Evolutionary conservation across 2,113 vertebrate species (phyloP).

Genomic region (Diadophis punctatus): DNA sequence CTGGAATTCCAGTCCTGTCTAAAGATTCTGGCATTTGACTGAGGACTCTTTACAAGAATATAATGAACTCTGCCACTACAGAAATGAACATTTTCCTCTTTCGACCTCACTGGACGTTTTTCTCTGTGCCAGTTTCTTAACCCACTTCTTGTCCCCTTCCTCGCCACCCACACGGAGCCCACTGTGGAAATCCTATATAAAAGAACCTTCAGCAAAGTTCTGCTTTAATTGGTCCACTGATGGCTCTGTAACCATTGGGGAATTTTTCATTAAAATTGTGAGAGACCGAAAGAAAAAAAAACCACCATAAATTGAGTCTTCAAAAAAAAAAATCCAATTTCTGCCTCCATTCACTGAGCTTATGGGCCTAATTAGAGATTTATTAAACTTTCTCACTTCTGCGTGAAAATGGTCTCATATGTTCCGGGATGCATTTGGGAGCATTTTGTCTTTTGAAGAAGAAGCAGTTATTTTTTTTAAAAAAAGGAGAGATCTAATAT

Average conservation of each 20-base stretch:
- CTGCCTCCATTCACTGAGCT: slow-evolving; percentile 55
- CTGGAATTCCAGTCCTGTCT: not conserved
- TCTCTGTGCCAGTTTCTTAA: not conserved
- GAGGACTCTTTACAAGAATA: not conserved
- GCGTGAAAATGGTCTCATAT: slow-evolving; percentile 57
- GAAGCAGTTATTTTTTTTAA: slow-evolving; percentile 55
- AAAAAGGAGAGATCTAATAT: not conserved
- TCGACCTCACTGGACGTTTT: not conserved
- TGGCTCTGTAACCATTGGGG: slow-evolving; percentile 56
- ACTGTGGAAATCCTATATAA: not conserved
- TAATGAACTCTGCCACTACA: rapidly evolving
- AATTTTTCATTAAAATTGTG: slow-evolving; percentile 62
- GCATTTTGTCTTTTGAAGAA: slow-evolving; percentile 59
- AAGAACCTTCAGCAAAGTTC: not conserved
- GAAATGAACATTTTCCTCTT: not conserved
- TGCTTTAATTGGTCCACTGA: slow-evolving; percentile 63
- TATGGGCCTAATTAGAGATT: slow-evolving; percentile 67
- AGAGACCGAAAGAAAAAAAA: slow-evolving; percentile 17
- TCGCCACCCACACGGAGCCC: not conserved
- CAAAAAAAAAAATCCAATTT: slow-evolving; percentile 22
- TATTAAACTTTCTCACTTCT: slow-evolving; percentile 68
- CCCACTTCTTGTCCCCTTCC: not conserved
- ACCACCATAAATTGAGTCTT: slow-evolving; percentile 31
- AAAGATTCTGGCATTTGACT: not conserved
- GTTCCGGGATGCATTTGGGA: slow-evolving; percentile 48